Base-by-base conservation (phyloP, 2,797 vertebrate species). In the Liparis tanakae region DNA sequence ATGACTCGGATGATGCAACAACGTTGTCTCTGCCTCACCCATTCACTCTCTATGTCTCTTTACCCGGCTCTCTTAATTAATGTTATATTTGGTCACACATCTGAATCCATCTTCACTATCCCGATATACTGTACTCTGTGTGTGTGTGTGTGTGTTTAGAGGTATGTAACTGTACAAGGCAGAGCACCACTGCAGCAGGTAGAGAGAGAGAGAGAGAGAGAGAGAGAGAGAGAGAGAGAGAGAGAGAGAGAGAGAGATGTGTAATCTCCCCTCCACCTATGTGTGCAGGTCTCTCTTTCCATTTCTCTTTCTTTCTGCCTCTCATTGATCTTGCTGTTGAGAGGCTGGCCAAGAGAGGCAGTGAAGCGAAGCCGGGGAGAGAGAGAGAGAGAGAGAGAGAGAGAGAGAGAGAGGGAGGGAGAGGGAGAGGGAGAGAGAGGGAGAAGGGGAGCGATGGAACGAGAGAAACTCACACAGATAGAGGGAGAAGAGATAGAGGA, bases 301-400 rank as follows among this genome's bases (percentile, higher is more conserved):
- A 44, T 77, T 33, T 75, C 69, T 76, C 67, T 74, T 74, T 71
- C 68, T 83, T 56, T 83, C 67, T 81, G 56, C 82, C 63, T 81
- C 72, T 85, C 88, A 89, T 91, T 89, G 90, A 92, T 92, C 87
- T 88, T 62, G 62, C 77, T 78, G 80, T 85, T 66, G 76, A 88
- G 85, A 90, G 88, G 87, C 85, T 85, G 89, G 79, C 83, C 84
- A 73, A 88, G 81, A 72, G 88, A 91, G 84, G 81, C 90, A 91
- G 85, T 85, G 82, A 79, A 92, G 91, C 89, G 80, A 79, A 88
- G 69, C 54, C 48, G 85, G 79, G 76, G 73, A 84, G 81, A 87
- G 84, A 6, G 66, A 50, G 57, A 62, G 77, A 56, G 73, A 43
- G 69, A 22, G 51, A 43, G 64, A 46, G 63, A 66, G 54, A 59